Evolutionary conservation across 2,113 vertebrate genomes (phyloP), one percentile per base, ranked within the genome.

Genomic region (Cavia porcellus): DNA sequence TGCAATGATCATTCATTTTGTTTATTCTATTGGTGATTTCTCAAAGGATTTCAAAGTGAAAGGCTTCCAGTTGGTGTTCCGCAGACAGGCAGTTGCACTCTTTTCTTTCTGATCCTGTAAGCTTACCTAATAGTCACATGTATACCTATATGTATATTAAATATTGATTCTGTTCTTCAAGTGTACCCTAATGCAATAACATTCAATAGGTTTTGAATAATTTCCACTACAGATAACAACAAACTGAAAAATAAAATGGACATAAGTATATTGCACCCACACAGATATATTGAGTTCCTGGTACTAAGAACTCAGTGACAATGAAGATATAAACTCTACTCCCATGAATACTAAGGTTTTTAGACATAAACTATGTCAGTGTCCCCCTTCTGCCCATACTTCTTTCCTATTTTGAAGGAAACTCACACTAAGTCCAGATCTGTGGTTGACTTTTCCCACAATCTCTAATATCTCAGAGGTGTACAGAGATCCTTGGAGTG

Each of bases 221-320:
- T 83, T 72, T 91, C 94, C 55, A 82, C 22, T 88, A 47, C 89
- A 80, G 80, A 81, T 10, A 92, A 70, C 72, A 94, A 19, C n/a
- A 81, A 85, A 32, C 24, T 94, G 45, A 55, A 93, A 45, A 68
- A 45, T 83, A 81, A 84, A 68, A 35, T 68, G 19, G 10, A 80
- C 86, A 52, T 87, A 79, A 84, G 82, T 38, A 42, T 32, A n/a
- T 81, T 80, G 61, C 55, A 82, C 35, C 61, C 75, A 68, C 2
- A 32, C 9, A 59, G 68, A 42, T 57, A 74, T 94, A n/a, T 20
- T 81, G 75, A 59, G 3, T 52, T 35, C 30, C 19, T 45, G 7
- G 19, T 68, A 38, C 19, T 90, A 82, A 87, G 92, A 80, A 38
- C 59, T 28, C 3, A 38, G 3, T 35, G 55, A 28, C 66, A 35